phyloP scores from a whole-genome alignment of 2,113 vertebrate species.

The Pantherophis guttatus region DNA sequence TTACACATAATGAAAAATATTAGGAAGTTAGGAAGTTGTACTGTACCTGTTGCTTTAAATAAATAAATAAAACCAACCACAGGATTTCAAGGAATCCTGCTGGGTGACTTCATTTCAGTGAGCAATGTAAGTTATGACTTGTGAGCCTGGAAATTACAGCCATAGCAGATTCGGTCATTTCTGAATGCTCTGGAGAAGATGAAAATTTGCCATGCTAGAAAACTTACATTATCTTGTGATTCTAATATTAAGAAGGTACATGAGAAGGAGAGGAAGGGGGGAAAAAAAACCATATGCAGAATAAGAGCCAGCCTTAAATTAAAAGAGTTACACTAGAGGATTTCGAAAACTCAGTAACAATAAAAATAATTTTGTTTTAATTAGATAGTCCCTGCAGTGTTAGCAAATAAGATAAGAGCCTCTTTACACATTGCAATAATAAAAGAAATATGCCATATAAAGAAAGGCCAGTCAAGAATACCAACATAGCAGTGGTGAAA shows the following conservation, averaged over 20 bases:
- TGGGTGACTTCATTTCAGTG: not conserved
- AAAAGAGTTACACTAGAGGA: slow-evolving; percentile 21
- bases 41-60: slow-evolving; percentile 46
- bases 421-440: slow-evolving; percentile 5
- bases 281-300: not conserved
- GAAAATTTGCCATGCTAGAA: slow-evolving; percentile 7
- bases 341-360: slow-evolving; percentile 19
- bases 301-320: slow-evolving; percentile 18
- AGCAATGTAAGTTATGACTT: not conserved
- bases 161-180: not conserved
- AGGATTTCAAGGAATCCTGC: not conserved
- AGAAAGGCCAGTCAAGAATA: not conserved
- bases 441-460: not conserved
- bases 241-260: not conserved
- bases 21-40: slow-evolving; percentile 59
- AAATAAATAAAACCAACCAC: not conserved
- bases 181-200: not conserved
- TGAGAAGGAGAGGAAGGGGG: not conserved
- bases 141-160: not conserved
- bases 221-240: not conserved
- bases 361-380: slow-evolving; percentile 34
- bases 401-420: slow-evolving; percentile 24
- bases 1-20: slow-evolving; percentile 55
- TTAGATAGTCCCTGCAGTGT: slow-evolving; percentile 23
- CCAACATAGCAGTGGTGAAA: not conserved